Base-by-base conservation (phyloP, 2,113 vertebrate species). In the Plecotus auritus region DNA sequence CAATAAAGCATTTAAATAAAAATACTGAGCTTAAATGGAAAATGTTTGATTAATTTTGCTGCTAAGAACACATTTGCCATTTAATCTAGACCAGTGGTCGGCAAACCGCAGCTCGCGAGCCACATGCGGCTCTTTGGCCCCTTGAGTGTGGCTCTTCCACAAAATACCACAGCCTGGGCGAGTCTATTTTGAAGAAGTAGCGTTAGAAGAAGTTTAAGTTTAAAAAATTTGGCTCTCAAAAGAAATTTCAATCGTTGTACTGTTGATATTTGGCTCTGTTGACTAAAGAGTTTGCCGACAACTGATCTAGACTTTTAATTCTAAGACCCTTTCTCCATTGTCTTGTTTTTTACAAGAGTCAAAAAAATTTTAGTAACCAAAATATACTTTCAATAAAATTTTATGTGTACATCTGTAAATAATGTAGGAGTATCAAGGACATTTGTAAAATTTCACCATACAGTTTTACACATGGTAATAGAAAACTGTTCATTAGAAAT, bases 331-430 rank as follows among this genome's bases (percentile, higher is more conserved):
- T 82, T 86, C 59, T 59, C 70, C 42, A 89, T 35, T 95, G 12
- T 86, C 30, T 96, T 96, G 54, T 56, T 91, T 95, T 66, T 14
- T 66, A 32, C 28, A 64, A 64, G 61, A 61, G 59, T 90, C 69
- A 97, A 93, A 70, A 84, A 82, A 95, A 93, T 92, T 78, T 92
- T 74, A 76, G 69, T 94, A 96, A 87, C 11, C 91, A 92, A 95
- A 97, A 95, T 40, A 90, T 4, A 96, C 85, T 93, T 96, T 90
- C n/a, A 94, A 76, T 70, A 93, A 90, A 88, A 94, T 61, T 88
- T 94, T 87, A 26, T 82, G 85, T 84, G 26, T 85, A 84, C 66
- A 56, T 47, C 70, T 67, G 67, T 94, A 91, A 96, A 95, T 30
- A 88, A 95, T 66, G 42, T 89, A 96, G 92, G n/a, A 97, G 96